Conservation (phyloP, 2,113 vertebrate genomes). For the Corydoras sp. region DNA sequence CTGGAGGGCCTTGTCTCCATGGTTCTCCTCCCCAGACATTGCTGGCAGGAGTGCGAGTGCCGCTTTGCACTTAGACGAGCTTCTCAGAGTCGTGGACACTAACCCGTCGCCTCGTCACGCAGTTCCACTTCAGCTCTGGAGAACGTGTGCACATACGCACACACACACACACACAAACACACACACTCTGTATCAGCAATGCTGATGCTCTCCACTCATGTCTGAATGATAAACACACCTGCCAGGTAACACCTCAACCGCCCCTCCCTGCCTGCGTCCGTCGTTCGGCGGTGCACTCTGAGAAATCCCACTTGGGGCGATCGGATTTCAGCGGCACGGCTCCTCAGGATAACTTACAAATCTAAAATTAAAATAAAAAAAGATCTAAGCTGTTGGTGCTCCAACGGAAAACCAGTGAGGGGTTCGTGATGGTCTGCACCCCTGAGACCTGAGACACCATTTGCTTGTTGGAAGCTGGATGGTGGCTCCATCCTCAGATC, state of each 20-base stretch:
- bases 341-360: not conserved
- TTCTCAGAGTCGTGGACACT: conserved; percentile 58
- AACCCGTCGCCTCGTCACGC: conserved; percentile 56
- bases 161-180: conserved; percentile 11
- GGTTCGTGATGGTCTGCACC: too few relatives aligned
- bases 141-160: conserved; percentile 30
- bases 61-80: conserved; percentile 41
- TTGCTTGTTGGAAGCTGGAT: too few relatives aligned
- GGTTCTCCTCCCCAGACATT: conserved; percentile 79
- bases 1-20: conserved; percentile 70
- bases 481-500: too few relatives aligned
- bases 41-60: conserved; percentile 54
- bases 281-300: conserved; percentile 34
- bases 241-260: conserved; percentile 51
- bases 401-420: too few relatives aligned
- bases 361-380: not conserved
- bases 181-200: conserved; percentile 4
- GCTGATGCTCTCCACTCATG: conserved; percentile 3
- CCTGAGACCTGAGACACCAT: too few relatives aligned
- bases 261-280: conserved; percentile 40
- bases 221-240: conserved; percentile 19
- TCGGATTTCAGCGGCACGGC: conserved; percentile 66
- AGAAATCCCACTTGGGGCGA: conserved; percentile 76
- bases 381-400: too few relatives aligned
- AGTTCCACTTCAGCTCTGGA: conserved; percentile 72